Percentiles rank a stretch among this genome's conserved stretches.
phyloP scores from a whole-genome alignment of 2,113 vertebrate species.

The Dasyornis broadbenti region DNA sequence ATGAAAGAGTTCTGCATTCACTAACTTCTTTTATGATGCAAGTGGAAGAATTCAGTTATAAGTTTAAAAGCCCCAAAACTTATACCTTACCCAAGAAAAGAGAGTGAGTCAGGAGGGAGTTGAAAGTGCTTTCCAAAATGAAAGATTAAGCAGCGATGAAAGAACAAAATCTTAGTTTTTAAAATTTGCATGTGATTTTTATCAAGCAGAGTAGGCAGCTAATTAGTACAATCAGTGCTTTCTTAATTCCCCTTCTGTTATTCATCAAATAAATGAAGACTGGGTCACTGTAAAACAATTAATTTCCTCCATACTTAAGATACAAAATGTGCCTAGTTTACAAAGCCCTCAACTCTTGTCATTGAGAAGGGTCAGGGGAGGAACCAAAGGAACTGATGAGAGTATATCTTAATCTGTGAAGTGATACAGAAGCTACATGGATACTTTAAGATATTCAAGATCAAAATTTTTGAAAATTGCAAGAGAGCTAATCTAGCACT shows the following conservation, averaged over 20 bases:
- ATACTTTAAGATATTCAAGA: background rate
- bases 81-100: background rate
- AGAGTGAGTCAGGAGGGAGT: background rate
- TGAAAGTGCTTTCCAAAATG: background rate
- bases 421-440: background rate
- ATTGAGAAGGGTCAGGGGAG: background rate
- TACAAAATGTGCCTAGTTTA: background rate
- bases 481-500: background rate
- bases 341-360: background rate
- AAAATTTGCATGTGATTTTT: background rate
- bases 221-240: background rate
- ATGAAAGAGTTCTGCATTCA: background rate
- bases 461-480: background rate
- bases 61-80: background rate
- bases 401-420: background rate
- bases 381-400: background rate
- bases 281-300: background rate
- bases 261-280: background rate
- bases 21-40: background rate
- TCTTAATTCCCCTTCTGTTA: background rate
- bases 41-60: background rate
- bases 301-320: background rate
- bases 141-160: background rate
- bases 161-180: background rate
- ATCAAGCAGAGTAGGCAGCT: background rate